These are phyloP conservation scores for Strongylocentrotus purpuratus DNA, from an alignment of 35 echinoderm and acorn worm genomes.

Conservation along the genomic window DNA sequence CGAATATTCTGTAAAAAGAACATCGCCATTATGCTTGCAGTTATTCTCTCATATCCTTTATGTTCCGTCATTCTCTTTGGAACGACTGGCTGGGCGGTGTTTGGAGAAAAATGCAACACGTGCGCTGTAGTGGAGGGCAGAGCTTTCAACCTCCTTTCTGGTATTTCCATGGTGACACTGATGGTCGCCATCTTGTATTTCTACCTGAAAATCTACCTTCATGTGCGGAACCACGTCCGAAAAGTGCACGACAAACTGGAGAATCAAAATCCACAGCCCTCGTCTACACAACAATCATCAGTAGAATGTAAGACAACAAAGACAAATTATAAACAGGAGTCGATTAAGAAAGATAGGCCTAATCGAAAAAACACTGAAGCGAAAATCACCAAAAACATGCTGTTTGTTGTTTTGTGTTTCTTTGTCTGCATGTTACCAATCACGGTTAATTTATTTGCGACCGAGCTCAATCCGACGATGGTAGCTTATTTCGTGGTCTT, in stretches of 20 bases:
- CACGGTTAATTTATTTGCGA: not conserved
- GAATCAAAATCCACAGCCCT: not conserved
- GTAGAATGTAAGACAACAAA: not conserved
- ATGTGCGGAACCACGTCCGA: slow-evolving; percentile 34
- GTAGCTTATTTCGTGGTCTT: not conserved
- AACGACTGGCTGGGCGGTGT: slow-evolving; percentile 7
- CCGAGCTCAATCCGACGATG: not conserved
- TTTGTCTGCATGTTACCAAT: slow-evolving; percentile 30
- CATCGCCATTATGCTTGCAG: not conserved
- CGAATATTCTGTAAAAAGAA: not conserved
- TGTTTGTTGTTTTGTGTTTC: slow-evolving; percentile 23
- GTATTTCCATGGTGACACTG: slow-evolving; percentile 24
- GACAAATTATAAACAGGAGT: not conserved
- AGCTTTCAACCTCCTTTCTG: slow-evolving; percentile 16
- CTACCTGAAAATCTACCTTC: not conserved
- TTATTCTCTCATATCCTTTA: not conserved
- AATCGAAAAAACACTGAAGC: not conserved
- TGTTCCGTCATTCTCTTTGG: not conserved
- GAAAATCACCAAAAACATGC: slow-evolving; percentile 26
- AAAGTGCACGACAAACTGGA: not conserved
- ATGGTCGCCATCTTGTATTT: slow-evolving; percentile 41
- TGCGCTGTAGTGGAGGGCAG: not conserved
- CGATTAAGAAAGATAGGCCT: not conserved
- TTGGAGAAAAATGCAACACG: not conserved
- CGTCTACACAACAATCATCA: not conserved